Evolutionary conservation across 2,797 vertebrate genomes (phyloP).

Genomic region (Microhierax caerulescens): DNA sequence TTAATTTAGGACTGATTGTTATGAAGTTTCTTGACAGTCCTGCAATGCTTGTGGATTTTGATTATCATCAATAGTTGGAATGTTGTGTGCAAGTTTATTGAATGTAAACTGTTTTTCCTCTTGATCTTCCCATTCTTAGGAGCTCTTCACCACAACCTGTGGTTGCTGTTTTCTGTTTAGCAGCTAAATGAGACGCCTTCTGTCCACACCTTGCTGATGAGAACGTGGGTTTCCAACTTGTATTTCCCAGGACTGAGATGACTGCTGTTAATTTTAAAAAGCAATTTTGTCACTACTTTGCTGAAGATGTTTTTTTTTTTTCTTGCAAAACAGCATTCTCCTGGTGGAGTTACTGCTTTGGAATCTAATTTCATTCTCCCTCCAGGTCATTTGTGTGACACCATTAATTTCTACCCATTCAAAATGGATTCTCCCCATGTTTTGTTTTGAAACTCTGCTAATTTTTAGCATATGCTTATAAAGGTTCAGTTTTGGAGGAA

Average conservation of each 20-base stretch:
- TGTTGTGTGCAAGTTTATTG: background rate
- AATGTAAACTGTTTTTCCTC: background rate
- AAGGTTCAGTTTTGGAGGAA: background rate
- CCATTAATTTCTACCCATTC: background rate
- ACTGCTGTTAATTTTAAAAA: background rate
- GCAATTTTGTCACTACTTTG: background rate
- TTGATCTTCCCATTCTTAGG: background rate
- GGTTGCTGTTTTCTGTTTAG: background rate
- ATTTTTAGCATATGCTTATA: constrained; percentile 1
- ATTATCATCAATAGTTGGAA: background rate
- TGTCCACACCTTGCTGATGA: background rate
- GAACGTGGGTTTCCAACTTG: background rate
- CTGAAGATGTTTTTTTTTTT: background rate
- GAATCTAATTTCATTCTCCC: background rate
- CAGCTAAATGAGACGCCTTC: background rate
- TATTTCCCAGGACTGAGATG: background rate
- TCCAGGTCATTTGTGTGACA: background rate
- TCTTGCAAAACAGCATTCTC: background rate
- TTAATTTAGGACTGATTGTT: background rate
- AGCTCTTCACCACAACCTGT: background rate
- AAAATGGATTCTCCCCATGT: background rate
- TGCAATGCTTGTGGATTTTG: background rate
- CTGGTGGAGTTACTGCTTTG: background rate
- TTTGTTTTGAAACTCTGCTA: constrained; percentile 21
- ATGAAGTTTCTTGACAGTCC: background rate